Percentiles rank a stretch among this genome's conserved stretches.
Conservation (phyloP, 2,113 vertebrate species). For the Hydropotes inermis region DNA sequence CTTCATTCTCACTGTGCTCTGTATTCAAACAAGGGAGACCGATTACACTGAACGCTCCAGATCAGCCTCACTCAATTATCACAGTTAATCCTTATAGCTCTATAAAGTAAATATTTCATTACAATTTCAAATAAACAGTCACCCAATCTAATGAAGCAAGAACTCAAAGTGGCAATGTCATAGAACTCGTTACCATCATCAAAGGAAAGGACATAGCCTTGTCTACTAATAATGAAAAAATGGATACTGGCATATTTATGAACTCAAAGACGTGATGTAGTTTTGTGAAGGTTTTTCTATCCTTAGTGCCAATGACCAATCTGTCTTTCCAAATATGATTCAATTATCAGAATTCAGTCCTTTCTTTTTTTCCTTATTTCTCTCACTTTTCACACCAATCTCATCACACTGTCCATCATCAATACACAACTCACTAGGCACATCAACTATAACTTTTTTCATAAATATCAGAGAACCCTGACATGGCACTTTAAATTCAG, state of each 20-base stretch:
- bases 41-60: constrained; percentile 87
- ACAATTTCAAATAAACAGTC: constrained; percentile 99
- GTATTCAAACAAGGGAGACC: constrained; percentile 97
- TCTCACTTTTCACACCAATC: not conserved
- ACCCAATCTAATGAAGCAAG: constrained; percentile 96
- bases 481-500: not conserved
- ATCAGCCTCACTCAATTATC: constrained; percentile 98
- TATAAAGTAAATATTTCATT: constrained; percentile 99
- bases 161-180: constrained; percentile 90
- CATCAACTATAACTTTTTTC: not conserved
- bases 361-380: not conserved
- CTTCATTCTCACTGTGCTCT: constrained; percentile 91
- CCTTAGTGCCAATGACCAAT: constrained; percentile 50
- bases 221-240: constrained; percentile 78
- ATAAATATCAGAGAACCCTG: not conserved
- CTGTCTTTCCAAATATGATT: constrained; percentile 67
- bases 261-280: constrained; percentile 48
- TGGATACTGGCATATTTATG: constrained; percentile 71
- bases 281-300: not conserved
- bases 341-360: constrained; percentile 41
- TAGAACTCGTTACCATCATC: constrained; percentile 85
- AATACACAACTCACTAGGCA: not conserved
- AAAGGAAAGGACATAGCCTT: constrained; percentile 84
- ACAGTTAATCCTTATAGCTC: constrained; percentile 98
- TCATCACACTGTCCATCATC: not conserved